A percentile compares a stretch with the other conserved stretches of the same genome.
Evolutionary conservation across 2,797 vertebrate genomes (phyloP).

Genomic region (Helicolenus hilgendorfi): DNA sequence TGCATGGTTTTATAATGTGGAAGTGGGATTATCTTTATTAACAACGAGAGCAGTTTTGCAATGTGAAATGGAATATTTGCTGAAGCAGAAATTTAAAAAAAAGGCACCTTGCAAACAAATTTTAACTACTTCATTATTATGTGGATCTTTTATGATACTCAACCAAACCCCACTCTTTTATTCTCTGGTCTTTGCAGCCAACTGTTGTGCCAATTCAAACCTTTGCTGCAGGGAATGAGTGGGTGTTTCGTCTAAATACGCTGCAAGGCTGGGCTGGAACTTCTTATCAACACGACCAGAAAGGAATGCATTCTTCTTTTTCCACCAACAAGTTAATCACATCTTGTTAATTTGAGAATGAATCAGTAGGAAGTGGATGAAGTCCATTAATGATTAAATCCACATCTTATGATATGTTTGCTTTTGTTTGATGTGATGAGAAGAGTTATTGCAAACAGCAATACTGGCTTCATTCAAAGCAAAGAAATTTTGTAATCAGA

Average conservation of each 20-base stretch:
- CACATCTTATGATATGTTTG: neutral
- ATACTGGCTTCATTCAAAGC: constrained; percentile 19
- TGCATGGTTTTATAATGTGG: constrained; percentile 49
- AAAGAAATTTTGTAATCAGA: constrained; percentile 28
- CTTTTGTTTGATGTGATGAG: neutral
- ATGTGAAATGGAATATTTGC: neutral
- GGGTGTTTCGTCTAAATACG: neutral
- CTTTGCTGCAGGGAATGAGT: neutral
- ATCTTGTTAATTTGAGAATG: constrained; percentile 13
- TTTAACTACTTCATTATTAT: neutral
- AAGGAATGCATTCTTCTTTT: constrained; percentile 39
- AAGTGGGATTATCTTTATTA: constrained; percentile 31
- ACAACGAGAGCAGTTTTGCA: neutral
- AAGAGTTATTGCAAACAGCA: neutral
- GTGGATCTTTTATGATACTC: neutral
- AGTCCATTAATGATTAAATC: neutral
- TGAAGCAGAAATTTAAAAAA: neutral
- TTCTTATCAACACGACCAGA: constrained; percentile 28
- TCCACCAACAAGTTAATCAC: constrained; percentile 14
- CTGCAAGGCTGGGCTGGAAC: constrained; percentile 34
- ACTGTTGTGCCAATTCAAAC: neutral
- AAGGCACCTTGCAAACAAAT: constrained; percentile 1
- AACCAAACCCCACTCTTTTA: neutral
- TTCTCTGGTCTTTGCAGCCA: neutral
- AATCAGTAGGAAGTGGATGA: neutral